These are phyloP conservation scores for Cydia splendana DNA, from an alignment of 1,140 invertebrate genomes.

Conservation along the genomic window DNA sequence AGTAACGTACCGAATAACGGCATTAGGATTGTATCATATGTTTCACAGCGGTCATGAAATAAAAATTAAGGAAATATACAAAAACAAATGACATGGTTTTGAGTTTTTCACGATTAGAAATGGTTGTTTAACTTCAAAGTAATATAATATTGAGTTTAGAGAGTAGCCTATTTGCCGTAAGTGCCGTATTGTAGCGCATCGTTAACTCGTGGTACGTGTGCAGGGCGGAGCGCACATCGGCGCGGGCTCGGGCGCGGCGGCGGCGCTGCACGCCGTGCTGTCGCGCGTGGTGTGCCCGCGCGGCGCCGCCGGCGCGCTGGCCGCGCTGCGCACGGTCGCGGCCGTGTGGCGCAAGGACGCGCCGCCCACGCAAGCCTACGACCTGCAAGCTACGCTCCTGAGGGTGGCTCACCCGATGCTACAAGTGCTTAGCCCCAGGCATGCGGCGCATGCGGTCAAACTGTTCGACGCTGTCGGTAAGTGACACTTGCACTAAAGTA, in stretches of 20 bases:
- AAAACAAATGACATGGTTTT: no score
- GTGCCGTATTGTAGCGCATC: no score
- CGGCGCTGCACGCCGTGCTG: slow-evolving; percentile 60
- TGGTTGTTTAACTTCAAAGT: no score
- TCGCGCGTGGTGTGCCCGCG: slow-evolving; percentile 64
- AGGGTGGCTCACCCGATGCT: slow-evolving; percentile 61
- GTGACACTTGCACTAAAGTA: slow-evolving; percentile 25
- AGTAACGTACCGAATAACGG: no score
- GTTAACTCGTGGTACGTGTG: no score
- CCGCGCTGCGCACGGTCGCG: slow-evolving; percentile 48
- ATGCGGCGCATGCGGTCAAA: slow-evolving; percentile 55
- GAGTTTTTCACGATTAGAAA: no score
- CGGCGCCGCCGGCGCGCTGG: slow-evolving; percentile 55
- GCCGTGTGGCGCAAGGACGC: slow-evolving; percentile 45
- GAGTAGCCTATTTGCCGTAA: no score
- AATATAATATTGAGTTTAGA: no score
- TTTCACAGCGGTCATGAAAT: no score
- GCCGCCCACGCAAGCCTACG: slow-evolving; percentile 50
- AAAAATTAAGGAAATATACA: no score
- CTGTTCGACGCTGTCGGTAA: slow-evolving; percentile 63
- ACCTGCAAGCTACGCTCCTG: slow-evolving; percentile 65
- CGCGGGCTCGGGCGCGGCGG: slow-evolving; percentile 61
- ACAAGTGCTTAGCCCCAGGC: slow-evolving; percentile 53
- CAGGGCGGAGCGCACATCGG: slow-evolving; percentile 60
- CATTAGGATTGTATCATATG: no score